Percentiles rank a stretch among this genome's conserved stretches.
Evolutionary conservation across 2,888 invertebrate genomes (phyloP).

Genomic region (Rhopalosiphum nymphaeae): DNA sequence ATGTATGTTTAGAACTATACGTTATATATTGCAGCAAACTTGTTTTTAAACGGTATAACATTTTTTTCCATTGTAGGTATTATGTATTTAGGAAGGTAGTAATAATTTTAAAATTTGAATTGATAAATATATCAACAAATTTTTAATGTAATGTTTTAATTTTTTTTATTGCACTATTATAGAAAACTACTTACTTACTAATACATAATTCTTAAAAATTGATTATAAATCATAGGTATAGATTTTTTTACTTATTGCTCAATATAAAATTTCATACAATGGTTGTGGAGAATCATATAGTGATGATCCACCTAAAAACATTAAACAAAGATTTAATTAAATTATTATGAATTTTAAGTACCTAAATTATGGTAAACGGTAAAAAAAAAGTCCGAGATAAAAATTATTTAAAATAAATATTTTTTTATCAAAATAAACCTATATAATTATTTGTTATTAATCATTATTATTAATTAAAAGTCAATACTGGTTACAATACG

Average conservation of each 20-base stretch:
- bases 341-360: background rate
- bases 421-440: background rate
- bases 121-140: background rate
- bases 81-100: background rate
- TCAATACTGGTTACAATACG: background rate
- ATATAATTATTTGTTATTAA: background rate
- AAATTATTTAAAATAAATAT: too few relatives aligned
- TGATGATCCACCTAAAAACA: constrained; percentile 33
- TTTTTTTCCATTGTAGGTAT: background rate
- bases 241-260: background rate
- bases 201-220: background rate
- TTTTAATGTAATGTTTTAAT: background rate
- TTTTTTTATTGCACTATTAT: background rate
- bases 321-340: background rate
- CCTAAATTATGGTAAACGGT: too few relatives aligned
- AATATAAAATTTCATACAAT: constrained; percentile 48
- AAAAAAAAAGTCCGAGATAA: too few relatives aligned
- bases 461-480: background rate
- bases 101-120: background rate
- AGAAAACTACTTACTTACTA: background rate
- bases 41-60: background rate
- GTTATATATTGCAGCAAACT: background rate
- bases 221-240: background rate
- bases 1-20: background rate
- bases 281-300: constrained; percentile 58